Base-by-base conservation (phyloP, 2,888 invertebrate species). In the Thymelicus lineola region DNA sequence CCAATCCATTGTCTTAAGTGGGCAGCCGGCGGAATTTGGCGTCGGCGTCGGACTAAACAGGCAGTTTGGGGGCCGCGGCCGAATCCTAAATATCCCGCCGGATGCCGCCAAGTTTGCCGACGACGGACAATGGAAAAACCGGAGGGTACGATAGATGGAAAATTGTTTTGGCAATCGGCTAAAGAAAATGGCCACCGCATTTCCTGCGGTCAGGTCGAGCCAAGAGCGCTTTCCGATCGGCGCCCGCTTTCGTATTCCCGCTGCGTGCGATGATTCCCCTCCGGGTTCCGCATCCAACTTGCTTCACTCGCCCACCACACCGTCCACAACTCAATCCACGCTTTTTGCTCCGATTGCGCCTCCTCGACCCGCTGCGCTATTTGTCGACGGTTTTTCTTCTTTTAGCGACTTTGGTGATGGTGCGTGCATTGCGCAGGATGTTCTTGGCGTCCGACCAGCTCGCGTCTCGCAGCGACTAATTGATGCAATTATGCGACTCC, bases 151-250 rank as follows among this genome's bases (percentile, higher is more conserved):
- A 87, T 86, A 87, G 87, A 88, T 86, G 86, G 87, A 88, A 90
- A 91, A 88, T 87, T 87, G 88, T 88, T 88, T 87, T 87, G 88
- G 88, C 87, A 88, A 86, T 86, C 86, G 86, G 80, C 83, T 86
- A 83, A 86, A 86, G 87, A 86, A 89, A 87, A 86, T 82, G 84
- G 86, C 86, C 82, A 85, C 87, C 87, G 86, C 91, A 93, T 92
- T 93, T 94, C 91, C 93, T 90, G 91, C 85, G 93, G 91, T 90
- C 90, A 89, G 88, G 76, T 46, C 76, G 75, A 74, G 89, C 89
- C 90, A 90, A 90, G 90, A 88, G 88, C 90, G 89, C 67, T 87
- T 88, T 86, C 90, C 88, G 85, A 89, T 89, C 83, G 82, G 17
- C 42, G 42, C 75, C 75, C 74, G 83, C 79, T 86, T 86, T 82